These are phyloP conservation scores for Cephus runcator DNA, from an alignment of 2,888 invertebrate genomes.

Conservation along the genomic window DNA sequence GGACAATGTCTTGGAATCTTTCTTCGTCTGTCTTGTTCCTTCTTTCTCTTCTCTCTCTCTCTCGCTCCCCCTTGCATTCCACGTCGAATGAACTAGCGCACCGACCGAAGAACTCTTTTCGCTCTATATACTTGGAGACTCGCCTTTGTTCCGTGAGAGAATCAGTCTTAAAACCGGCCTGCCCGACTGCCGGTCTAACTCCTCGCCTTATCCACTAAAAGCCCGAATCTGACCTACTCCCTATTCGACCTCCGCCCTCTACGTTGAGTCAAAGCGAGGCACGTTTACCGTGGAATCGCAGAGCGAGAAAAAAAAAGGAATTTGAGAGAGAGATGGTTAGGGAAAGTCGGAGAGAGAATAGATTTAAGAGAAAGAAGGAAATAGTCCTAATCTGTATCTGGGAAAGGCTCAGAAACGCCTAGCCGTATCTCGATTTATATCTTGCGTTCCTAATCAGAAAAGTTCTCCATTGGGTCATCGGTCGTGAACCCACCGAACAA, in stretches of 20 bases:
- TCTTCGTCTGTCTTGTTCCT: neutral
- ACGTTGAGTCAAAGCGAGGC: neutral
- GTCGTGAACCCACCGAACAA: neutral
- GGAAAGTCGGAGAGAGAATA: neutral
- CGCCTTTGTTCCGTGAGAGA: neutral
- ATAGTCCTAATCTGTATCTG: neutral
- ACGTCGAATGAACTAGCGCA: neutral
- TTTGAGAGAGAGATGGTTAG: neutral
- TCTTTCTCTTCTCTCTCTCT: neutral
- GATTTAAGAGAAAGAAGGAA: neutral
- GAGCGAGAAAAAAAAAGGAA: neutral
- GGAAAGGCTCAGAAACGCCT: neutral
- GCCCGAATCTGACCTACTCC: slow-evolving; percentile 2
- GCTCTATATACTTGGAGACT: neutral
- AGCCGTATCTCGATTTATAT: neutral
- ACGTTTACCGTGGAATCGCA: neutral
- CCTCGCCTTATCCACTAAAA: neutral
- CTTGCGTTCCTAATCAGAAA: too few relatives aligned
- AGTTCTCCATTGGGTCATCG: neutral
- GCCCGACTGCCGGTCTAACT: neutral
- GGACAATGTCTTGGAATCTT: slow-evolving; percentile 26
- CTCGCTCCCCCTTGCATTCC: neutral
- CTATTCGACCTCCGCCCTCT: neutral
- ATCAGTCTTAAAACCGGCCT: neutral
- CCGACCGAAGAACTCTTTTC: neutral